Base-by-base conservation (phyloP, 2,113 vertebrate genomes). In the Dipodomys ordii region DNA sequence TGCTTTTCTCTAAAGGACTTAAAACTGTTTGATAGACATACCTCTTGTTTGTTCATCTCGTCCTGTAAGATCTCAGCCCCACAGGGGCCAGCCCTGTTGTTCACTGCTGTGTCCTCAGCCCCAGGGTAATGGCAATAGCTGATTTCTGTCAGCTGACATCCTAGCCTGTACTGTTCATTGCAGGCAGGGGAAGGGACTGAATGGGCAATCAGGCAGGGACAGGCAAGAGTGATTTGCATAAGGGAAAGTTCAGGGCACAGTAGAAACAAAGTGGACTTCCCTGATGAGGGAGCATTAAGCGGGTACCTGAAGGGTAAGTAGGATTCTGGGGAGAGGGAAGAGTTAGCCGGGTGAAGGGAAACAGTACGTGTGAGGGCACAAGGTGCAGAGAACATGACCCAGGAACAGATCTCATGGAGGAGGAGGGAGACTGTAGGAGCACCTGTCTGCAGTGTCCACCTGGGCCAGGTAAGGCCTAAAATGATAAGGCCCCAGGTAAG, bases 151-250 rank as follows among this genome's bases (percentile, higher is more conserved):
- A 12, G 15, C 57, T 25, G 30, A 35, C 18, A 16, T 15, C 22
- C 27, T 35, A 0, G 3, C 13, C 13, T 28, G 2, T 4, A 1
- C 0, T 0, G 39, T 12, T 67, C n/a, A 23, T 20, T 27, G 32
- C 1, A 0, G 19, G 27, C 23, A 27, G 30, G 30, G 11, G 77
- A 88, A n/a, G 77, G 39, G 35, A 7, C 0, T 23, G 28, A 86
- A 10, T 25, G 28, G 28, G 22, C n/a, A 4, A 2, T 76, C 67
- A 49, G 49, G 49, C 49, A 49, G 49, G 49, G 49, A 65, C 62
- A 12, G 76, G 28, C 0, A 57, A 0, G 49, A 76, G 7, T 3
- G 8, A 30, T 64, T 69, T 4, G 0, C 8, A 10, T 32, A n/a
- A 79, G 35, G 65, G 53, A 71, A 30, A 18, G 35, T 53, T 15